A percentile compares a stretch with the other conserved stretches of the same genome.
Evolutionary conservation across 2,888 invertebrate species (phyloP).

Genomic region (Ophonus ardosiacus): DNA sequence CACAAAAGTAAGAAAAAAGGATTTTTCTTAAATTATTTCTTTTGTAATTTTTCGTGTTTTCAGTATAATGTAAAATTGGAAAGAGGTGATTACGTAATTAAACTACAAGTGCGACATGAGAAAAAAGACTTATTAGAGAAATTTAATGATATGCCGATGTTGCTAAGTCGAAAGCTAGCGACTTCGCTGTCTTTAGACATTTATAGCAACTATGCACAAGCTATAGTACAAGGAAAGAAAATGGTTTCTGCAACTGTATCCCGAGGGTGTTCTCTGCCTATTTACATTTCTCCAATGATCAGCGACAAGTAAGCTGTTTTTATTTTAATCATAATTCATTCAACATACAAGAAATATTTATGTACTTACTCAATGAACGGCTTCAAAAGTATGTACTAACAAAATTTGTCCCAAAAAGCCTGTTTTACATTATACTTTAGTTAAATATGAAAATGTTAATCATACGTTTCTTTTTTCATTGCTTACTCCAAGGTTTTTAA

Average conservation of each 20-base stretch:
- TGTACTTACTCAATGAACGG: no score
- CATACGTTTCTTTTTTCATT: no score
- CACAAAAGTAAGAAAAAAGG: conserved; percentile 78
- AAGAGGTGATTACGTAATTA: conserved; percentile 95
- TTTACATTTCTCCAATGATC: conserved; percentile 88
- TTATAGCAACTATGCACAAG: conserved; percentile 84
- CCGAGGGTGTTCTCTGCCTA: conserved; percentile 82
- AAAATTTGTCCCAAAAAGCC: no score
- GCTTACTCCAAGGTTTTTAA: no score
- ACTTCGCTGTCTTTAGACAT: conserved; percentile 86
- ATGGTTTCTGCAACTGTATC: conserved; percentile 79
- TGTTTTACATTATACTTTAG: no score
- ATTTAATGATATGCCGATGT: conserved; percentile 86
- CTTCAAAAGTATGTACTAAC: no score
- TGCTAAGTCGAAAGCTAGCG: conserved; percentile 87
- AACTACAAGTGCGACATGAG: conserved; percentile 94
- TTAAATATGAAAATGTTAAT: no score
- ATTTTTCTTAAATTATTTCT: no score
- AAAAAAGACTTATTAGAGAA: conserved; percentile 90
- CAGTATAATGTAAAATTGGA: conserved; percentile 93
- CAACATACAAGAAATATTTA: no score
- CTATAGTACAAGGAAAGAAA: conserved; percentile 88
- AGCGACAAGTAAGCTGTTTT: conserved; percentile 87
- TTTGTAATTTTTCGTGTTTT: conserved; percentile 66
- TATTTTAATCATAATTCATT: background rate